Base-by-base conservation (phyloP, 2,113 vertebrate species). In the Vulpes vulpes region DNA sequence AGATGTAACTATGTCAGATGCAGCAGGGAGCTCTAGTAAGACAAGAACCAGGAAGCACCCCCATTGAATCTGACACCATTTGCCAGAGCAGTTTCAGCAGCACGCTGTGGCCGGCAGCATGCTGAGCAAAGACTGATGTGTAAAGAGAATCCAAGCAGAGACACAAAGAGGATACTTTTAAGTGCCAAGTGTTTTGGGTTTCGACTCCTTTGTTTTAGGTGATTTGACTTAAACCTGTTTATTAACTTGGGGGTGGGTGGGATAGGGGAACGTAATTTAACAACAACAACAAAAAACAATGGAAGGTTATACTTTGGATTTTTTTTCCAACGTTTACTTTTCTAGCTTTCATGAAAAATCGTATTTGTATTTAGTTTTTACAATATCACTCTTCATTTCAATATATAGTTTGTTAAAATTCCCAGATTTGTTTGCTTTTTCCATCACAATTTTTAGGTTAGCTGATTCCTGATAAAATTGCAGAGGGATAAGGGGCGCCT, bases 261-360 rank as follows among this genome's bases (percentile, higher is more conserved):
- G 43, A 43, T 43, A 43, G 64, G 19, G 20, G 81, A 78, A 51
- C 15, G 3, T 78, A 51, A 27, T 78, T 78, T 64, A 64, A 64
- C 25, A 27, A 64, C 25, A 27, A 20, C 20, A 60, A 30, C 15
- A 57, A 30, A 82, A 57, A 76, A 80, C 43, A 8, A 67, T 27
- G 23, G 30, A 79, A 49, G 17, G 57, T 90, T 90, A 71, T 16
- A 79, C 2, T 23, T 19, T 49, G 53, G 35, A 55, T 79, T 35
- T 79, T 73, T 73, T 95, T 64, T 51, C 82, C 32, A 88, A 78
- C 23, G 71, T 64, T 51, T 76, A 57, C 17, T 94, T 94, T 94
- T 71, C 82, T 27, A 94, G 30, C 23, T 79, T 95, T 86, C 60
- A 78, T 55, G 81, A 81, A 60, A 90, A 93, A 85, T 62, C n/a